Conservation (phyloP, 2,113 vertebrate species). For the Circaetus gallicus region DNA sequence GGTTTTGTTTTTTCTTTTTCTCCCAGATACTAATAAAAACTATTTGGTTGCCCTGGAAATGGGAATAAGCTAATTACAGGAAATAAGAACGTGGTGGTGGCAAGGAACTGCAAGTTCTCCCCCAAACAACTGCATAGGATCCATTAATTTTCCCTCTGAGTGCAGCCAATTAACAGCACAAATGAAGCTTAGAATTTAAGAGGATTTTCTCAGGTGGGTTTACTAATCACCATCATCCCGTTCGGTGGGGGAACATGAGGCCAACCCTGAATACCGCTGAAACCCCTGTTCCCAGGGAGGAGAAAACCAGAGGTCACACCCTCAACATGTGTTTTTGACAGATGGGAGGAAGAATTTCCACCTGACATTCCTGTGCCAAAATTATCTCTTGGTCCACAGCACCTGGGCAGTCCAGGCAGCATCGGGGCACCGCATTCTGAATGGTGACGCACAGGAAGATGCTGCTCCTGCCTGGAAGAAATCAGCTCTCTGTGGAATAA, state of each 20-base stretch:
- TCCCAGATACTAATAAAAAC: not conserved
- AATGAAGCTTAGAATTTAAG: not conserved
- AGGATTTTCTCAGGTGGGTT: slow-evolving; percentile 32
- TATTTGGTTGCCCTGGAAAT: not conserved
- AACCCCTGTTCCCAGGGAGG: not conserved
- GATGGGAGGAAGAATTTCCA: not conserved
- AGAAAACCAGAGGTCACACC: not conserved
- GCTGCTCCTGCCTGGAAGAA: not conserved
- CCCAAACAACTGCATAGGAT: not conserved
- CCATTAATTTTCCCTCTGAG: not conserved
- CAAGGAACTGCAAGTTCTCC: not conserved
- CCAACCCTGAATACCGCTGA: not conserved
- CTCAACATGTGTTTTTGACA: not conserved
- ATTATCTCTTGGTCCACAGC: not conserved
- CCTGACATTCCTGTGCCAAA: not conserved
- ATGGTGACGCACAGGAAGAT: not conserved
- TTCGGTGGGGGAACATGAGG: not conserved
- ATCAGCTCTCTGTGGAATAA: not conserved
- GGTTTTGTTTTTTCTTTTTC: not conserved
- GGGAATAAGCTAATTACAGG: not conserved
- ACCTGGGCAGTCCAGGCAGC: not conserved
- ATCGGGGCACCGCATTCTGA: fast-evolving
- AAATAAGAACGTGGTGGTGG: not conserved
- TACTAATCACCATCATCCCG: not conserved
- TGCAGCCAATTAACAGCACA: not conserved